Base-by-base conservation (phyloP, 2,888 invertebrate species). In the Drosophila nr. perissopoda region DNA sequence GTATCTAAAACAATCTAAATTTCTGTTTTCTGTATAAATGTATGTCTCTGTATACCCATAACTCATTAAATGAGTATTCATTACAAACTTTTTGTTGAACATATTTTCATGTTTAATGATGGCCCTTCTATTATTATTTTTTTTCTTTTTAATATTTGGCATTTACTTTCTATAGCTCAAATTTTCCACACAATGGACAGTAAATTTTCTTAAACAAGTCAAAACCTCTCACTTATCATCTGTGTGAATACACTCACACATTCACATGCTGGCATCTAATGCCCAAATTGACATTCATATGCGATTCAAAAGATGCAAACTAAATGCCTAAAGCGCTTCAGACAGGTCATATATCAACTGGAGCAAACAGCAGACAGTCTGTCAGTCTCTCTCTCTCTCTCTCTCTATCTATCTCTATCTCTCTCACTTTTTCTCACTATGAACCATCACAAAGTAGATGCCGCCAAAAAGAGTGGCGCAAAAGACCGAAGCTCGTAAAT, bases 401-500 rank as follows among this genome's bases (percentile, higher is more conserved):
- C n/a, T n/a, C 38, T 16, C 25, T 33, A 7, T 21, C n/a, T 16
- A n/a, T 38, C 2, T 11, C 5, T 21, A n/a, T 66, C 16, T 31
- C 21, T 40, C 29, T 66, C 11, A 27, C 18, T 40, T 16, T 46
- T 46, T 46, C 38, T 38, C 25, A 18, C 25, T 34, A 10, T 29
- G 40, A 34, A 42, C 29, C 46, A 62, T 58, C 58, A 70, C 59
- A 61, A 61, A 70, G 48, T 18, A 54, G 25, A 70, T 65, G 72
- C 79, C 79, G 76, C 62, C 69, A 61, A 63, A 61, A 54, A 61
- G n/a, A 21, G 57, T 61, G 60, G 57, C 65, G 71, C 74, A 73
- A 83, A 70, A 63, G 66, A 71, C 70, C 70, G 64, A 79, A 72
- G 65, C 68, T 82, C 74, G 81, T 89, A 87, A 84, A 89, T 79